phyloP scores from a whole-genome alignment of 2,797 vertebrate genomes.

The Neosalanx taihuensis region DNA sequence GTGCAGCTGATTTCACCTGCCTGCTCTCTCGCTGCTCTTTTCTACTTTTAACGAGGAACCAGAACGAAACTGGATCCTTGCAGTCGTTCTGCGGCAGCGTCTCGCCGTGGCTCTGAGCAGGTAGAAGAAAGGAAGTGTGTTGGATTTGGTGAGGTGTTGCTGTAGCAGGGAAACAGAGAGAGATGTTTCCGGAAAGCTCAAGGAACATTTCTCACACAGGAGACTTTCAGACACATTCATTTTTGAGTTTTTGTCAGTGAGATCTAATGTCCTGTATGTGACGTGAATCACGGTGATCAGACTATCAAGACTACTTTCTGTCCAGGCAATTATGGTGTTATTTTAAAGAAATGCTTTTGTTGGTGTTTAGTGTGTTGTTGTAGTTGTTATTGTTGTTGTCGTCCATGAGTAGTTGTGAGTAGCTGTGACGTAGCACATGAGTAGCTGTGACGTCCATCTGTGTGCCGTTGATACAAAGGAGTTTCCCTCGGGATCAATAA shows the following conservation, averaged over 20 bases:
- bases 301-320: too few species aligned
- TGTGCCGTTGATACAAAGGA: too few species aligned
- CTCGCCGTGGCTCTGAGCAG: neutral
- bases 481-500: too few species aligned
- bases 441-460: too few species aligned
- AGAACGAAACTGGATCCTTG: too few species aligned
- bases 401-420: too few species aligned
- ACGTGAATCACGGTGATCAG: neutral
- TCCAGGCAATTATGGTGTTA: too few species aligned
- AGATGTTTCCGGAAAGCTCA: neutral
- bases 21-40: constrained; percentile 11
- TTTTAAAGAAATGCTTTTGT: too few species aligned
- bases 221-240: neutral
- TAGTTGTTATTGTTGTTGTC: too few species aligned
- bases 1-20: constrained; percentile 23
- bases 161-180: neutral
- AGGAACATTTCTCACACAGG: neutral
- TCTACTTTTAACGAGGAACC: neutral
- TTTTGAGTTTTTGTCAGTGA: neutral
- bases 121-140: too few species aligned
- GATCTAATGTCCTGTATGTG: neutral
- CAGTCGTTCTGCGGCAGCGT: neutral
- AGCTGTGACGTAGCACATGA: too few species aligned
- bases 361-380: too few species aligned
- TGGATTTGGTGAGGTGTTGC: neutral